Evolutionary conservation across 2,113 vertebrate species (phyloP), one percentile per base, ranked within the genome.

Genomic region (Chitala chitala): DNA sequence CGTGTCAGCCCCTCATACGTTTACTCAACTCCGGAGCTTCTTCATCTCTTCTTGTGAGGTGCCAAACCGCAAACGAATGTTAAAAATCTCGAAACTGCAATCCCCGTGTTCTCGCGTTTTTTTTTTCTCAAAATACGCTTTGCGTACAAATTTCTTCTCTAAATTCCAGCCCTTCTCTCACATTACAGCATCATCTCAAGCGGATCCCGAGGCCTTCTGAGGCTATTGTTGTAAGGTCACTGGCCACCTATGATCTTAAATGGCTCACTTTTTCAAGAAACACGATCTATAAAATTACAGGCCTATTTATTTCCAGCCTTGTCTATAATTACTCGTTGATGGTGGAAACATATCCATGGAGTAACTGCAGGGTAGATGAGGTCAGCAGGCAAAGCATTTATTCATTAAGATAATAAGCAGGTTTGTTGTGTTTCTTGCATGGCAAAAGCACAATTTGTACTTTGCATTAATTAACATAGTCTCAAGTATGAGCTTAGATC

Each of bases 241-340:
- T 59, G 73, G 59, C 76, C 73, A 70, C 74, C 66, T 59, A 55
- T 76, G 40, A 74, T 76, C 69, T 66, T 73, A 74, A 82, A 80
- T 71, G 69, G 66, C 46, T 69, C 63, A 70, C 74, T 77, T 72
- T 73, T 71, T 73, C 72, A 75, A 73, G 70, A 77, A 77, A 77
- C 53, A 44, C 13, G 53, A 77, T 77, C 74, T 36, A 2, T 50
- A 69, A 79, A 82, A 81, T 79, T 55, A 76, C 64, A 54, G 74
- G 69, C 66, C 31, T 61, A 54, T 65, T 75, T 72, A 56, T 69
- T 56, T 51, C 61, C 74, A 59, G 59, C 38, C 56, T 65, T 29
- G 17, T 68, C 72, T 75, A 71, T 76, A 81, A 79, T 75, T 59
- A 81, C 79, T 72, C 70, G 36, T 55, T 78, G 46, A 68, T 71